Evolutionary conservation across 2,888 invertebrate genomes (phyloP), one percentile per base, ranked within the genome.

Genomic region (Capitulum mitella): DNA sequence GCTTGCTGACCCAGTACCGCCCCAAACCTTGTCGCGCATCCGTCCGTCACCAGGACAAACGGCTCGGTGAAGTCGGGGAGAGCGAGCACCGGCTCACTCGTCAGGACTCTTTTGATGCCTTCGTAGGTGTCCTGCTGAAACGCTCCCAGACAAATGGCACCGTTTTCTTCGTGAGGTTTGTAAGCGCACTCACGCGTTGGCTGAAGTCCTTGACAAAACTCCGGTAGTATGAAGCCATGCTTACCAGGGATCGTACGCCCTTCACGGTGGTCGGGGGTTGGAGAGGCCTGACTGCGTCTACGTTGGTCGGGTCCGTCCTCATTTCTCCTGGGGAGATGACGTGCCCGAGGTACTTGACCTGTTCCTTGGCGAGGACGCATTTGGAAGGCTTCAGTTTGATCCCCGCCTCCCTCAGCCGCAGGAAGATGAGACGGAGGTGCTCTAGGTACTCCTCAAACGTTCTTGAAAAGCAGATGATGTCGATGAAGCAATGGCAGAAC

Each of bases 141-240:
- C 12, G 10, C 0, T 0, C 64, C 64, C 32, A 64, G 3, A 2
- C 14, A 16, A 64, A 64, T 22, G 34, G 34, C 19, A 64, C 34
- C 34, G 16, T 14, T 19, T 64, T 34, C 34, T 64, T 64, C 19
- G 64, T 64, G 14, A 34, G 34, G 34, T 34, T 22, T 6, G 64
- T 64, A 5, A 64, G 34, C 29, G 61, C 12, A 0, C 16, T 29
- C 29, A 26, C 61, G 14, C 61, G 29, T 26, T 29, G 61, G 29
- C 64, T 64, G 64, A 32, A 64, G 64, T 64, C 64, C 3, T 22
- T 22, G 34, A 64, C 64, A 3, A 64, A 64, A 3, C 3, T 64
- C 64, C 64, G 34, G 64, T 64, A 64, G 34, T 64, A 64, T 29
- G 34, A 64, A 34, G 64, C 64, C 64, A 64, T 64, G 16, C 64